Evolutionary conservation across 2,888 invertebrate species (phyloP), one percentile per base, ranked within the genome.

Genomic region (Heliconius aoede): DNA sequence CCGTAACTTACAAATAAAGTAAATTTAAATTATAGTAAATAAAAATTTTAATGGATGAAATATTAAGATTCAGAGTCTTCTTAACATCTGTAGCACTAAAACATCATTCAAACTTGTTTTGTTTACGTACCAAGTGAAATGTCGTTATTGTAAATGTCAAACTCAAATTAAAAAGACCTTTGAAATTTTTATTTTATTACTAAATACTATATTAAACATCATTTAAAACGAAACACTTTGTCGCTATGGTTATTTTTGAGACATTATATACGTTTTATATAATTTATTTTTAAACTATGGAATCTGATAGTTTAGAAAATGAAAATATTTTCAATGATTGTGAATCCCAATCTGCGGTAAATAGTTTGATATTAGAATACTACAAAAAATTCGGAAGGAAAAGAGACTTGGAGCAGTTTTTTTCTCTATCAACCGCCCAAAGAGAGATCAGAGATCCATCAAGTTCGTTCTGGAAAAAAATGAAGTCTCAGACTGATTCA

Each of bases 341-440:
- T 61, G 78, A 77, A 72, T 76, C 79, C 24, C 80, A 85, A 72
- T 84, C 87, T 30, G 89, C 91, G 67, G 88, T 94, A 74, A 94
- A 93, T 82, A 87, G 92, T 64, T 87, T 89, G 80, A 92, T 95
- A 81, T 86, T 96, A 83, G 96, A 97, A 84, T 97, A 97, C 87
- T 97, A 96, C 85, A 94, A 95, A 84, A 96, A 96, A 85, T 96
- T 96, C 89, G 96, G 96, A 1, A 95, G 95, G 81, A 96, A 95
- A 84, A 90, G 95, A 51, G 95, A 96, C 85, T 92, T 97, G 82
- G 95, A 96, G 77, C 96, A 96, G 83, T 97, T 96, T 86, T 96
- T 97, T 88, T 95, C 94, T 62, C 82, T 94, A 81, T 91, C 93
- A 15, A 92, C 94, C 60, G 94, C 92, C 60, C 90, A 93, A 76